Percentiles rank a stretch among this genome's conserved stretches.
phyloP scores from a whole-genome alignment of 2,888 invertebrate species.

The Escarpia spicata region DNA sequence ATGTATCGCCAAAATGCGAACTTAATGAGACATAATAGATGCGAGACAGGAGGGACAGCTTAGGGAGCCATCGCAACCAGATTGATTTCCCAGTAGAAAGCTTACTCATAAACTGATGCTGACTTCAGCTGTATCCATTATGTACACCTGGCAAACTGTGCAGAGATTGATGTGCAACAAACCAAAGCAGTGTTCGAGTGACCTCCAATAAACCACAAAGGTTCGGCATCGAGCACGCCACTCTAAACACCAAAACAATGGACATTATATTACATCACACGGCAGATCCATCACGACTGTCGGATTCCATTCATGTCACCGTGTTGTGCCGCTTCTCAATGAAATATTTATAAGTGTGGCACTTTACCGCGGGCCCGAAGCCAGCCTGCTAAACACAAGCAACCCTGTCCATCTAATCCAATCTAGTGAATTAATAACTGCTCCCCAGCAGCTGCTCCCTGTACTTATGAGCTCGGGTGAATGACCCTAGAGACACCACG shows the following conservation, averaged over 20 bases:
- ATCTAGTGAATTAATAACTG: conserved; percentile 5
- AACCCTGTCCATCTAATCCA: conserved; percentile 10
- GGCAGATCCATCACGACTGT: background rate
- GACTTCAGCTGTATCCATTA: background rate
- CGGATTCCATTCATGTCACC: background rate
- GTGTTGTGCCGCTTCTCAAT: background rate
- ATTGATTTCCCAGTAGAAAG: conserved; percentile 12
- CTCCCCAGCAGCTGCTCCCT: conserved; percentile 8
- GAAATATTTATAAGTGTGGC: conserved; percentile 13
- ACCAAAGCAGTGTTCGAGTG: background rate
- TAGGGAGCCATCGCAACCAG: background rate
- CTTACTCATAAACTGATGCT: background rate
- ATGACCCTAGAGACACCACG: background rate
- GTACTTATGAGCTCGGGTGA: conserved; percentile 7
- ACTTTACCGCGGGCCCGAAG: background rate
- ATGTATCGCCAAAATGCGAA: background rate
- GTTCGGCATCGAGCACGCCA: background rate
- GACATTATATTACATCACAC: background rate
- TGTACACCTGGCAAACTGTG: background rate
- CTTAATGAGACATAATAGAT: background rate
- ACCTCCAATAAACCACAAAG: conserved; percentile 11
- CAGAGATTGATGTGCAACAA: background rate
- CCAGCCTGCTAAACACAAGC: background rate
- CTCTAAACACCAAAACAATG: conserved; percentile 3
- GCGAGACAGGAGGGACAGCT: background rate